phyloP scores from a whole-genome alignment of 2,888 invertebrate species.

The Lagria hirta region DNA sequence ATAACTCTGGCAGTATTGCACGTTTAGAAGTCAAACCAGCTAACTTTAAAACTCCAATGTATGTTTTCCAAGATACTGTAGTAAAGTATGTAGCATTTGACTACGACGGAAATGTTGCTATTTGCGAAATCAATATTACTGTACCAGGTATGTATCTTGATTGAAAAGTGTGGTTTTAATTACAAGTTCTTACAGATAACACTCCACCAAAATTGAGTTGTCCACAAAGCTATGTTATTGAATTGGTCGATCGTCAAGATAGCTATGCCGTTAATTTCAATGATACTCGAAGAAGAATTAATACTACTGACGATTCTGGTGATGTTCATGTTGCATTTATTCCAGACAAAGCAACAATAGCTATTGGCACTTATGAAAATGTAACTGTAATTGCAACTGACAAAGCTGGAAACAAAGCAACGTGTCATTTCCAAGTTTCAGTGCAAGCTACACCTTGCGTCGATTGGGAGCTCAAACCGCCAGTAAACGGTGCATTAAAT shows the following conservation, averaged over 20 bases:
- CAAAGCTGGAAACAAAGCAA: conserved; percentile 82
- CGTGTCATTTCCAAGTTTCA: conserved; percentile 90
- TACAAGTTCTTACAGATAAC: conserved; percentile 64
- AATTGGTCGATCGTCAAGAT: conserved; percentile 85
- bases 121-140: conserved; percentile 94
- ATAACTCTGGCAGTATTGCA: conserved; percentile 94
- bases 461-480: conserved; percentile 89
- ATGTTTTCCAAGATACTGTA: conserved; percentile 87
- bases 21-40: conserved; percentile 89
- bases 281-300: conserved; percentile 81
- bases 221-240: conserved; percentile 92
- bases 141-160: conserved; percentile 64
- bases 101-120: conserved; percentile 95
- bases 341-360: conserved; percentile 81
- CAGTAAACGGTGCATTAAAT: conserved; percentile 85
- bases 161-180: not conserved
- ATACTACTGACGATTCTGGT: conserved; percentile 85
- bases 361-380: conserved; percentile 86
- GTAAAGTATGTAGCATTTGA: conserved; percentile 96
- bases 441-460: conserved; percentile 93
- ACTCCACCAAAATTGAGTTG: conserved; percentile 89
- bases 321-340: conserved; percentile 81
- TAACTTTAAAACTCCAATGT: conserved; percentile 85
- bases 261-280: conserved; percentile 90
- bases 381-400: conserved; percentile 89